Evolutionary conservation across 1,140 invertebrate genomes (phyloP), one percentile per base, ranked within the genome.

Genomic region (Lethocerus indicus): DNA sequence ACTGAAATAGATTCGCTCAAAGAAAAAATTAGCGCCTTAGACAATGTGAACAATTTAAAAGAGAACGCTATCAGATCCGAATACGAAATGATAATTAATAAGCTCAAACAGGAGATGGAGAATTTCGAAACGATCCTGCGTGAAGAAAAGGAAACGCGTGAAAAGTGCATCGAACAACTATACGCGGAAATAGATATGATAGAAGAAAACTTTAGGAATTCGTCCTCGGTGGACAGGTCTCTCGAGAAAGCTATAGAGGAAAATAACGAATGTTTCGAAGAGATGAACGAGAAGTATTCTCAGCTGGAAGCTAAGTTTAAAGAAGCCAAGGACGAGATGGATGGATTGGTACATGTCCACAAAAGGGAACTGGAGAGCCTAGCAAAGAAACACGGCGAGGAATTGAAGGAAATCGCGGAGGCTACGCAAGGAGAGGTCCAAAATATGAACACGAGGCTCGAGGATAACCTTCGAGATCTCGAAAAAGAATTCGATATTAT

Each of bases 171-270:
- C 13, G 18, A 50, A 29, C 37, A 50, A 27, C 44, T 55, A 13
- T 27, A 35, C 27, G 20, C 9, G 42, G 44, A 47, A 23, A 36
- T 54, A n/a, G 45, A 28, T 16, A 49, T 49, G 9, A 35, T 56
- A 37, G 49, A 56, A 44, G 47, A 53, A 42, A 53, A 53, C 27
- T 20, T 53, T 2, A 36, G 24, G 18, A 53, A 53, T 35, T 48
- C 27, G 16, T 50, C 27, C 32, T 18, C 48, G 7, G 46, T 53
- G 16, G 50, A 53, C 24, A 46, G 28, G 13, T 42, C 49, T n/a
- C 25, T 53, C 14, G 52, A 53, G 27, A 13, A 29, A 18, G n/a
- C 42, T 13, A 28, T 53, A 24, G 24, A 14, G n/a, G 48, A 53
- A 28, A 49, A 36, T 4, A 23, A 48, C 2, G 13, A 24, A 7